phyloP scores from a whole-genome alignment of 2,113 vertebrate genomes.

The Solea senegalensis region DNA sequence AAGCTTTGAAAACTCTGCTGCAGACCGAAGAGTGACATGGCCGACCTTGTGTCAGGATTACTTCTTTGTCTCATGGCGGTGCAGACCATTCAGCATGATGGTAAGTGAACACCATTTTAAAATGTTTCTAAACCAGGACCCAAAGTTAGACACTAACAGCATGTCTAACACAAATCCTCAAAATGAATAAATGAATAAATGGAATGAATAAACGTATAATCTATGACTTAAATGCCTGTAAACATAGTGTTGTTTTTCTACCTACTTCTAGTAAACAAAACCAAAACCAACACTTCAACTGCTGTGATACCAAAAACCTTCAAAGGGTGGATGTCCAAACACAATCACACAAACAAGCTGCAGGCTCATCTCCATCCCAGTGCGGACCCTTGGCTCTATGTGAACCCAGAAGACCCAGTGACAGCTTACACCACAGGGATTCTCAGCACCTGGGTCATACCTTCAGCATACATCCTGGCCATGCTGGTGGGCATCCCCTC shows the following conservation, averaged over 20 bases:
- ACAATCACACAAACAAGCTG: conserved; percentile 22
- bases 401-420: conserved; percentile 29
- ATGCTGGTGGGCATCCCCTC: conserved; percentile 87
- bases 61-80: conserved; percentile 62
- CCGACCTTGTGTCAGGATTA: conserved; percentile 51
- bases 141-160: not conserved
- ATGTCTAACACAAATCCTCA: not conserved
- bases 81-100: conserved; percentile 56
- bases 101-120: conserved; percentile 51
- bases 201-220: not conserved
- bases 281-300: not conserved
- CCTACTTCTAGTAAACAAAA: conserved; percentile 53
- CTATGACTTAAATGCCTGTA: not conserved
- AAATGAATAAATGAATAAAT: not conserved
- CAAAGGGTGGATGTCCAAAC: not conserved
- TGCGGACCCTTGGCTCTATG: conserved; percentile 43
- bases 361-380: not conserved
- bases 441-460: conserved; percentile 86
- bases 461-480: conserved; percentile 79
- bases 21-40: conserved; percentile 40
- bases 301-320: conserved; percentile 64
- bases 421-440: conserved; percentile 79
- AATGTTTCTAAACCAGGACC: not conserved
- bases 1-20: not conserved
- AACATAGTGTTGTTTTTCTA: conserved; percentile 3